Evolutionary conservation across 2,113 vertebrate genomes (phyloP), one percentile per base, ranked within the genome.

Genomic region (Tetrao urogallus): DNA sequence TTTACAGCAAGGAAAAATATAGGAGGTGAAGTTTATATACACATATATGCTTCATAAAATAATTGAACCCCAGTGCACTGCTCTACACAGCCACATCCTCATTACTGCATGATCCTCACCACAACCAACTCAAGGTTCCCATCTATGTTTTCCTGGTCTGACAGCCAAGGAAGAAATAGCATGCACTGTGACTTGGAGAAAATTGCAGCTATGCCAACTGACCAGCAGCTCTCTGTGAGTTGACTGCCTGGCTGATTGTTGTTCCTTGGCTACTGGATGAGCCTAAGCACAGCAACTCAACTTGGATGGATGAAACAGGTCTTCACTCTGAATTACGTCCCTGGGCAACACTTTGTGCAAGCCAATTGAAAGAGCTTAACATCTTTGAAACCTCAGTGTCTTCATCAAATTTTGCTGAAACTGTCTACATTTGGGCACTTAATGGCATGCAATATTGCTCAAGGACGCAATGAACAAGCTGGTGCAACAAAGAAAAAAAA

Each of bases 261-360:
- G 18, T 86, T 94, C 79, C 71, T 82, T 91, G 71, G 71, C 71
- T 91, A 40, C 48, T 91, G 71, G 10, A 40, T 89, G 82, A 95
- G 82, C 45, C 78, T 88, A 76, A 93, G 61, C 90, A 95, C 85
- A 92, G 8, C 87, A 91, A 72, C 30, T 89, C 54, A 69, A 34
- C 58, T 91, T 50, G 70, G 54, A 82, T 42, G 67, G 82, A 80
- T 92, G 75, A 81, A 94, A 63, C 60, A 88, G 47, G 40, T 93
- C 64, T 86, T 82, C 56, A 93, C 72, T 12, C 50, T 56, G 18
- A 92, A 85, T 72, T 82, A 82, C 71, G 54, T 63, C 85, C 79
- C 58, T 88, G 85, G 75, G 79, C n/a, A 77, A 73, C 54, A 66
- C 58, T 88, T 80, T 56, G 17, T 73, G 64, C 30, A 73, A 32